Evolutionary conservation across 2,113 vertebrate genomes (phyloP), one percentile per base, ranked within the genome.

Genomic region (Odocoileus hemionus): DNA sequence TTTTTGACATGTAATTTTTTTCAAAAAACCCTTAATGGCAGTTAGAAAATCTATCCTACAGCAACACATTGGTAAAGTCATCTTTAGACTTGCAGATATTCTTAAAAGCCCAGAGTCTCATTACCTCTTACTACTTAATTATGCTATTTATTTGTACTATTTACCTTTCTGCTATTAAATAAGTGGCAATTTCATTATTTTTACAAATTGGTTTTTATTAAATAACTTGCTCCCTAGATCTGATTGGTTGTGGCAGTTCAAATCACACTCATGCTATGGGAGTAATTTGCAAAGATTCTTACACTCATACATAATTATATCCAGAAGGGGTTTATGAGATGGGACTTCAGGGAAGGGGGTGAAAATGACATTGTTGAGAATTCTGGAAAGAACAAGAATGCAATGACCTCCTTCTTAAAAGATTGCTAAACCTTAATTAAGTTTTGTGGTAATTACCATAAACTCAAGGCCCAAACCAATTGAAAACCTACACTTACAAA

Each of bases 201-300:
- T 86, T 95, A 61, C 58, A 33, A 9, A 58, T 5, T 86, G 52
- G 3, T 89, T 21, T 39, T 94, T 43, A 67, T 83, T 94, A 94
- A 95, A 58, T 94, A 95, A 91, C 13, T 84, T 36, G 9, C 12
- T 92, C 19, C 87, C 92, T 58, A 33, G 1, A 86, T 78, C 15
- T 91, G 39, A 57, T 74, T 55, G 28, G 5, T 60, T 3, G 6
- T 74, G 10, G 39, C 33, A 80, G 26, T 93, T 64, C 84, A 91
- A 74, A 89, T 14, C 13, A 61, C 50, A 23, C 79, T 78, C 23
- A 61, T 8, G 1, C 5, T 47, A 54, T 86, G 78, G 52, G 8
- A 94, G 6, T 11, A 61, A 55, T 89, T 93, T 95, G 12, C n/a
- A 93, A 94, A 89, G 12, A 91, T 78, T 97, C 26, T 58, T 60